These are phyloP conservation scores for Drosophila punjabiensis DNA, from an alignment of 1,140 invertebrate genomes.

Conservation along the genomic window DNA sequence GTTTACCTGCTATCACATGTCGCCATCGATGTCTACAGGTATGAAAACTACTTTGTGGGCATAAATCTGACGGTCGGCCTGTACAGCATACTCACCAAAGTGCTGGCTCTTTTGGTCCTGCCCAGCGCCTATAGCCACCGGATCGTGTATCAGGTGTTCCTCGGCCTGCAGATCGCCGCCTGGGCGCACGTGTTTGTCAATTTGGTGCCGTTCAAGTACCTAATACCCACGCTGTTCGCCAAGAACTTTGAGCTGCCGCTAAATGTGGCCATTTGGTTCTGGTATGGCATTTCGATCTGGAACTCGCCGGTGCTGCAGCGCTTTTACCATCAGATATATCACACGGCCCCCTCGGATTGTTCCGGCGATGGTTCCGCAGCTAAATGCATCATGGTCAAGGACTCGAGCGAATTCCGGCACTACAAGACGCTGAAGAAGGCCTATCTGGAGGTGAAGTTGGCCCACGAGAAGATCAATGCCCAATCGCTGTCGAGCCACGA, in stretches of 20 bases:
- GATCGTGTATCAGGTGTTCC: constrained; percentile 76
- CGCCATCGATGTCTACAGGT: constrained; percentile 79
- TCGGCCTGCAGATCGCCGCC: constrained; percentile 73
- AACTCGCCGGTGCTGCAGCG: constrained; percentile 83
- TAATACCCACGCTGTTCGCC: constrained; percentile 81
- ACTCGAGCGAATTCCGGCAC: constrained; percentile 78
- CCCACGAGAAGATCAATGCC: constrained; percentile 66
- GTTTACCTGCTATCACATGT: constrained; percentile 74
- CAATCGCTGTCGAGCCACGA: constrained; percentile 62
- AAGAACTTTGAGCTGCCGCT: constrained; percentile 82
- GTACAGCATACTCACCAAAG: constrained; percentile 79
- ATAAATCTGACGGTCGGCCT: constrained; percentile 77
- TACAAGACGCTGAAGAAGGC: constrained; percentile 80
- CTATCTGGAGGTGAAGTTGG: constrained; percentile 80
- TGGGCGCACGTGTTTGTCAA: constrained; percentile 81
- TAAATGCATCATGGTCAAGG: constrained; percentile 80
- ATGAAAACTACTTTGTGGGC: constrained; percentile 84
- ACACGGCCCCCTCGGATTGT: constrained; percentile 75
- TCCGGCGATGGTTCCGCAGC: constrained; percentile 81
- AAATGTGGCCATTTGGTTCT: constrained; percentile 79
- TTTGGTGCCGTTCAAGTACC: constrained; percentile 80
- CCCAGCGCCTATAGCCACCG: constrained; percentile 71
- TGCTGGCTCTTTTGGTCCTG: constrained; percentile 68
- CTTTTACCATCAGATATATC: constrained; percentile 85
- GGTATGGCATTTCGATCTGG: constrained; percentile 84